Base-by-base conservation (phyloP, 2,888 invertebrate genomes). In the Caenorhabditis afra region DNA sequence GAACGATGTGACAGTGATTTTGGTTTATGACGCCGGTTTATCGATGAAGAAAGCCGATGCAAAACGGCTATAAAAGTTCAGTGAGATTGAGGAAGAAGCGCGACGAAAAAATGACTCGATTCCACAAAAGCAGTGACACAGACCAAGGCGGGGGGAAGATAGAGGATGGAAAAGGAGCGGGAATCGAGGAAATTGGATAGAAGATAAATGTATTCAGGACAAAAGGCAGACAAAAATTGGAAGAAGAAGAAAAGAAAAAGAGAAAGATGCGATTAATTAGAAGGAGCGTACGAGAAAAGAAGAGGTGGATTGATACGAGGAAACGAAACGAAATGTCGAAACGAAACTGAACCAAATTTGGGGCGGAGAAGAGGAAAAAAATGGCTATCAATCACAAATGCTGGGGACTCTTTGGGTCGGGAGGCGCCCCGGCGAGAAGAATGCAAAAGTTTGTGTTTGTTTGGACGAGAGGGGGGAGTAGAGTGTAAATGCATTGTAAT, bases 261-360 rank as follows among this genome's bases (percentile, higher is more conserved):
- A 39, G 20, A 59, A 37, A 68, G 65, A 64, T 73, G 73, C 64
- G 73, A 64, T 65, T 64, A 73, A 73, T 73, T 73, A 73, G 64
- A 47, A 73, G 71, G 37, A 44, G 44, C 22, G 58, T 23, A 52
- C 59, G 59, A 53, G 55, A 41, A 39, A n/a, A n/a, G n/a, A n/a
- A 14, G 58, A 29, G 29, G 12, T 41, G 37, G 66, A 74, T 45
- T 74, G 74, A 74, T 65, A 74, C 65, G 47, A 55, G 39, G 47
- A 74, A 12, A 45, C 37, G 39, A 45, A 49, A 53, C 39, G 39
- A 57, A 49, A 49, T 37, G 12, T 10, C 7, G 5, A 49, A 47
- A 50, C 18, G 23, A 55, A 70, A 53, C 35, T 53, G 16, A 45
- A 12, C 53, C 47, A 61, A 55, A 65, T 4, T 41, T 41, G 3